Evolutionary conservation across 2,888 invertebrate species (phyloP), one percentile per base, ranked within the genome.

Genomic region (Physocephala rufipes): DNA sequence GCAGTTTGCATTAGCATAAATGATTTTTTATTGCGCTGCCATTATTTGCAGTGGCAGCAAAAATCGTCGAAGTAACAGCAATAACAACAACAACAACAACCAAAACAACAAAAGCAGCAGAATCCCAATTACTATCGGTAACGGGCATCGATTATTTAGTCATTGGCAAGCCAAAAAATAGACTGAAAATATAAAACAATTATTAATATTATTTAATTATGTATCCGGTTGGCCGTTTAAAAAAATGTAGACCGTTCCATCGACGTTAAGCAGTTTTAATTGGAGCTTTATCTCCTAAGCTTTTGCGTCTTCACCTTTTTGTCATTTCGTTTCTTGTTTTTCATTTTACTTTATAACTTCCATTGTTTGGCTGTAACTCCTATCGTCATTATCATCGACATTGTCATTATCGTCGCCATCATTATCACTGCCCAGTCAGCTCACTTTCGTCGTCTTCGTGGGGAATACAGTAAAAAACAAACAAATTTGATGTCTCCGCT

Each of bases 1-100:
- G 68, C 68, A 68, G 68, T 51, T 47, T 62, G 62, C 30, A 68
- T 68, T 68, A 68, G 68, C 68, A 68, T 68, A 68, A 68, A 68
- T 68, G 68, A 30, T 30, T 62, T 68, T 68, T 68, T 68, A 68
- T 68, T 68, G 51, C 26, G 62, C 61, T 49, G 68, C 43, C 36
- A 62, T 68, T 68, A 68, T 62, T 59, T n/a, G 67, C 61, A 43
- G 30, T 45, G 28, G 26, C 15, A 12, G 28, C 30, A 13, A n/a
- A n/a, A n/a, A n/a, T n/a, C n/a, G n/a, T n/a, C n/a, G n/a, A n/a
- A n/a, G n/a, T n/a, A n/a, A n/a, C n/a, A n/a, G n/a, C n/a, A n/a
- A n/a, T n/a, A n/a, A n/a, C n/a, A n/a, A n/a, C n/a, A n/a, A n/a
- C n/a, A n/a, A n/a, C n/a, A n/a, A n/a, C n/a, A n/a, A n/a, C n/a